Evolutionary conservation across 2,113 vertebrate genomes (phyloP), one percentile per base, ranked within the genome.

Genomic region (Macaca nemestrina): DNA sequence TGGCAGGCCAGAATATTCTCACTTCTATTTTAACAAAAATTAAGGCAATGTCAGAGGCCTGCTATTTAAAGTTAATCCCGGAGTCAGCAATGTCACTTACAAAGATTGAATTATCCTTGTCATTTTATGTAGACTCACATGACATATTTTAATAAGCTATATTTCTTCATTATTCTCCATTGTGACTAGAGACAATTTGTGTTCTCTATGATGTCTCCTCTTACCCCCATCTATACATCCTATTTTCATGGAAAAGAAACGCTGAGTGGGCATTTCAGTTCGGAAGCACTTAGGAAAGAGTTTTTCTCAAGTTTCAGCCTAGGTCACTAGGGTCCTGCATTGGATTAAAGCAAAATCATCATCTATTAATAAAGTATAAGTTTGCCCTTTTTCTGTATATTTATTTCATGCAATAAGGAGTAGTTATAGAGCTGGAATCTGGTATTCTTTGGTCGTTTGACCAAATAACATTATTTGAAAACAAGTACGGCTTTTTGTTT

Each of bases 1-100:
- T 30, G 0, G 11, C 27, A 64, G 27, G 27, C 27, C 40, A 92
- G 84, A 93, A 82, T 68, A 83, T n/a, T 82, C 55, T 86, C 57
- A 55, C 32, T 87, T 88, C 73, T 83, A 30, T 75, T 90, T 90
- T 79, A 67, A 52, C 55, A 75, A 91, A 95, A 91, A n/a, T 59
- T 22, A 93, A 95, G 45, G 79, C 68, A 35, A 16, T 18, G 35
- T 38, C 68, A 55, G 92, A 84, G 25, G 7, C 3, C 30, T 90
- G 22, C 57, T 57, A 40, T 13, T 76, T 27, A 57, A 90, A 95
- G 57, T 32, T 88, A 85, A 81, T 67, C 50, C 25, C 30, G 5
- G 18, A 61, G 59, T 68, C 78, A 97, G n/a, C 88, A 88, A 80
- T 61, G 76, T 70, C 10, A 80, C 78, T 87, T 94, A 45, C 22